Evolutionary conservation across 1,140 invertebrate genomes (phyloP).

Genomic region (Lasioglossum albipes): DNA sequence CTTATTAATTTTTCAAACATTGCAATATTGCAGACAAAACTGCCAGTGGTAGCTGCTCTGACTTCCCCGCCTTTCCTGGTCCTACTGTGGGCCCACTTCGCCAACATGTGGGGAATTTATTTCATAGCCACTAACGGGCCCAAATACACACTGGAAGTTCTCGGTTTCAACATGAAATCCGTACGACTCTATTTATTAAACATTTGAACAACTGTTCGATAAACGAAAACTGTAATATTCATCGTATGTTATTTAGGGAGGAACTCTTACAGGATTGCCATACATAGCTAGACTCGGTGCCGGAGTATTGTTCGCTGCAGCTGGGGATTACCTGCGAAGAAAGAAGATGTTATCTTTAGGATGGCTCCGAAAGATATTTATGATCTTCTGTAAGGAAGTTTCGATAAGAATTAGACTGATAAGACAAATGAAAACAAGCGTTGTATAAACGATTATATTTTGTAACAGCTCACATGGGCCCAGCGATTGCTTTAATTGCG

Average conservation of each 20-base stretch:
- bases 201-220: not conserved
- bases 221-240: not conserved
- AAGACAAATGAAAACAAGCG: not conserved
- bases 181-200: conserved; percentile 72
- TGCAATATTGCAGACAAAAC: conserved; percentile 55
- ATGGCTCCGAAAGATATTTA: conserved; percentile 86
- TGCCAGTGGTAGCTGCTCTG: conserved; percentile 78
- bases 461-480: conserved; percentile 85
- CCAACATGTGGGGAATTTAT: conserved; percentile 89
- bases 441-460: conserved; percentile 12
- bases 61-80: conserved; percentile 86
- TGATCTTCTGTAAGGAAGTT: conserved; percentile 84
- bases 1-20: conserved; percentile 1
- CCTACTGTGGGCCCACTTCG: conserved; percentile 85
- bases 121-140: conserved; percentile 93
- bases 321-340: conserved; percentile 84
- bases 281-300: conserved; percentile 84
- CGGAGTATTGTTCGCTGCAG: conserved; percentile 84
- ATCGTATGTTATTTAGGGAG: conserved; percentile 78
- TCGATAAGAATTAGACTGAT: not conserved
- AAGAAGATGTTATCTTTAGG: conserved; percentile 81
- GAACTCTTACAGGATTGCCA: conserved; percentile 85
- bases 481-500: conserved; percentile 84
- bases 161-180: conserved; percentile 90
- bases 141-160: conserved; percentile 91